Percentiles rank a stretch among this genome's conserved stretches.
Evolutionary conservation across 1,140 invertebrate genomes (phyloP).

Genomic region (Zaprionus tsacasi): DNA sequence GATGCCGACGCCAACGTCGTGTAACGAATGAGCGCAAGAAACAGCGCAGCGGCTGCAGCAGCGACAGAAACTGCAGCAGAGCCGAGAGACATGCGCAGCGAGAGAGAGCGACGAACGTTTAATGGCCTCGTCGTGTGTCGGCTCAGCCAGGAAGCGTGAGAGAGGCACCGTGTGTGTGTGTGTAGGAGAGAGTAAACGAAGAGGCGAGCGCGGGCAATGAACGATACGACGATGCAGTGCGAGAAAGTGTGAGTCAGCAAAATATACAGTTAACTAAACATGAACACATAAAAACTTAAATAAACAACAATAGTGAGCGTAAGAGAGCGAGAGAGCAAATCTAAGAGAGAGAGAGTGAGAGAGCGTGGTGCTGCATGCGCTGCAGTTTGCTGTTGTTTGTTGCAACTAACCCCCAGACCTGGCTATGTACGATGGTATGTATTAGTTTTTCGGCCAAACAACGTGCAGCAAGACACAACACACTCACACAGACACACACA

Average conservation of each 20-base stretch:
- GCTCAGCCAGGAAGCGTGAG: slow-evolving; percentile 15
- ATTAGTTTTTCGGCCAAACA: slow-evolving; percentile 72
- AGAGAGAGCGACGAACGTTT: slow-evolving; percentile 28
- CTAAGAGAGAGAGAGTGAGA: slow-evolving; percentile 17
- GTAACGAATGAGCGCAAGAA: slow-evolving; percentile 56
- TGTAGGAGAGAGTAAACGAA: slow-evolving; percentile 9
- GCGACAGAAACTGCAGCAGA: slow-evolving; percentile 54
- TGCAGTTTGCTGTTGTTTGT: slow-evolving; percentile 81
- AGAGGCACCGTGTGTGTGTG: not conserved
- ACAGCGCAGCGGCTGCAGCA: slow-evolving; percentile 42
- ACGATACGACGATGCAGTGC: slow-evolving; percentile 23
- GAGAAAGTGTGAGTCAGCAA: slow-evolving; percentile 56
- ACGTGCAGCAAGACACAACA: slow-evolving; percentile 66
- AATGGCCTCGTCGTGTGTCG: slow-evolving; percentile 10
- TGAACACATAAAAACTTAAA: slow-evolving; percentile 82
- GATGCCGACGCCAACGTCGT: slow-evolving; percentile 11
- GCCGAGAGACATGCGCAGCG: slow-evolving; percentile 63
- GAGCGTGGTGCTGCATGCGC: slow-evolving; percentile 42
- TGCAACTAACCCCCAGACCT: slow-evolving; percentile 73
- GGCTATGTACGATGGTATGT: slow-evolving; percentile 35
- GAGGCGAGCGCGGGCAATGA: slow-evolving; percentile 20
- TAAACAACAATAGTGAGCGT: slow-evolving; percentile 76
- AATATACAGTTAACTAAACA: slow-evolving; percentile 81
- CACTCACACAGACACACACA: slow-evolving; percentile 10
- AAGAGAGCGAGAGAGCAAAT: slow-evolving; percentile 3